A percentile compares a stretch with the other conserved stretches of the same genome.
Conservation (phyloP, 2,797 vertebrate genomes). For the Scomberomorus guttatus region DNA sequence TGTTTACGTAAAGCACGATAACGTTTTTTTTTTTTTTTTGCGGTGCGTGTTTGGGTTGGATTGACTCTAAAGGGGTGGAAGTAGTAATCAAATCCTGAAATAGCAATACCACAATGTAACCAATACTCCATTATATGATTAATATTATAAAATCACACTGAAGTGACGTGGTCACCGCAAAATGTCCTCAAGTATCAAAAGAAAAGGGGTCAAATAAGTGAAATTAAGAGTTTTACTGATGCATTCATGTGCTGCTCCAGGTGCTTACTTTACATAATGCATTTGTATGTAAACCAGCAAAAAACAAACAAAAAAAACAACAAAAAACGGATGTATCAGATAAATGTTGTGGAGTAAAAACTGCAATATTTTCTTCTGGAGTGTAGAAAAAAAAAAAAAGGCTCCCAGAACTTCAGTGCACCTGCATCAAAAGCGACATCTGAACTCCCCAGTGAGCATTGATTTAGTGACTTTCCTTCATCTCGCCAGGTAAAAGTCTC, state of each 20-base stretch:
- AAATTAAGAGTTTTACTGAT: not conserved
- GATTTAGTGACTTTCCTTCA: not conserved
- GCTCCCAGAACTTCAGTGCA: not conserved
- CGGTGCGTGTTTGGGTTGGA: slow-evolving; percentile 8
- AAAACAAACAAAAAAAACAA: too few relatives aligned
- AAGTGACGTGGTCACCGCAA: not conserved
- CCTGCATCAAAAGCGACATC: not conserved
- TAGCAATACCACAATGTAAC: slow-evolving; percentile 1
- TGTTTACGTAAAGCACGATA: not conserved
- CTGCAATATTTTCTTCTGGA: not conserved
- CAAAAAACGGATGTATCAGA: not conserved
- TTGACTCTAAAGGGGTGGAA: slow-evolving; percentile 6
- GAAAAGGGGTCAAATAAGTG: not conserved
- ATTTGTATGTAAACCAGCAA: not conserved
- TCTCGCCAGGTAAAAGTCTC: not conserved
- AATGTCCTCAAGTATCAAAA: not conserved
- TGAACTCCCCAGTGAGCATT: not conserved
- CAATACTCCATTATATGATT: not conserved
- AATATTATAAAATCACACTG: not conserved
- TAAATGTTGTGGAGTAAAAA: not conserved
- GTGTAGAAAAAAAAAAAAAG: not conserved
- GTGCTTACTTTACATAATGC: not conserved
- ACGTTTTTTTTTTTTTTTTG: not conserved
- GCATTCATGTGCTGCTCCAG: not conserved
- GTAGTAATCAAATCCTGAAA: not conserved